phyloP scores from a whole-genome alignment of 1,140 invertebrate species.

The Zaprionus camerounensis region DNA sequence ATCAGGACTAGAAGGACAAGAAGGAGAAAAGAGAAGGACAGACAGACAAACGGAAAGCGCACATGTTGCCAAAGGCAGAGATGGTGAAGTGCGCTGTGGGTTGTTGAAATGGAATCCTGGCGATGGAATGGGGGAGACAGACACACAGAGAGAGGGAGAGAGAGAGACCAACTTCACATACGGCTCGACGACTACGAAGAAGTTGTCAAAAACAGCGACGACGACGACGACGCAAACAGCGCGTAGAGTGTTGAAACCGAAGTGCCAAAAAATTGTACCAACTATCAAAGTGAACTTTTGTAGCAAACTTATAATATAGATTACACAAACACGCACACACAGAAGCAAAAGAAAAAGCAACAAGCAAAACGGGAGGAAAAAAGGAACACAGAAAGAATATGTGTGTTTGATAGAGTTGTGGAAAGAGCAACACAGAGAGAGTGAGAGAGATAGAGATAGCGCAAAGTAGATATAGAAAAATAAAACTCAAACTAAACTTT shows the following conservation, averaged over 20 bases:
- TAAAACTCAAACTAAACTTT: slow-evolving; percentile 69
- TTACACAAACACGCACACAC: slow-evolving; percentile 46
- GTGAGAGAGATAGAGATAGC: neutral
- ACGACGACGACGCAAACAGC: slow-evolving; percentile 5
- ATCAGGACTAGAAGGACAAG: neutral
- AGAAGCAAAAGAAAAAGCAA: slow-evolving; percentile 30
- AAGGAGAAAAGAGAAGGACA: neutral
- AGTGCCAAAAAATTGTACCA: slow-evolving; percentile 70
- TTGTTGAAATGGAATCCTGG: neutral
- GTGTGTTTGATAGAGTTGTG: slow-evolving; percentile 25
- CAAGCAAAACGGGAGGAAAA: slow-evolving; percentile 22
- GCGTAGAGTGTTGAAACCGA: slow-evolving; percentile 56
- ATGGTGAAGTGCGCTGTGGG: slow-evolving; percentile 1
- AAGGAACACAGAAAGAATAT: slow-evolving; percentile 23
- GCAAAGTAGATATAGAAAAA: slow-evolving; percentile 58
- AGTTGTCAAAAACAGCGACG: slow-evolving; percentile 71
- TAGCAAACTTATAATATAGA: slow-evolving; percentile 63
- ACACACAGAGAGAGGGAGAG: neutral
- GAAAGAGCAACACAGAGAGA: neutral
- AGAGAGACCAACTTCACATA: slow-evolving; percentile 18
- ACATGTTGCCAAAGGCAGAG: slow-evolving; percentile 67
- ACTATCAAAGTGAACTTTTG: slow-evolving; percentile 77
- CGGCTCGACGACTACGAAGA: slow-evolving; percentile 50
- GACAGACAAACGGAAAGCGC: slow-evolving; percentile 38
- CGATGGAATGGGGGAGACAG: neutral